phyloP scores from a whole-genome alignment of 2,797 vertebrate species.

The Podarcis lilfordi region DNA sequence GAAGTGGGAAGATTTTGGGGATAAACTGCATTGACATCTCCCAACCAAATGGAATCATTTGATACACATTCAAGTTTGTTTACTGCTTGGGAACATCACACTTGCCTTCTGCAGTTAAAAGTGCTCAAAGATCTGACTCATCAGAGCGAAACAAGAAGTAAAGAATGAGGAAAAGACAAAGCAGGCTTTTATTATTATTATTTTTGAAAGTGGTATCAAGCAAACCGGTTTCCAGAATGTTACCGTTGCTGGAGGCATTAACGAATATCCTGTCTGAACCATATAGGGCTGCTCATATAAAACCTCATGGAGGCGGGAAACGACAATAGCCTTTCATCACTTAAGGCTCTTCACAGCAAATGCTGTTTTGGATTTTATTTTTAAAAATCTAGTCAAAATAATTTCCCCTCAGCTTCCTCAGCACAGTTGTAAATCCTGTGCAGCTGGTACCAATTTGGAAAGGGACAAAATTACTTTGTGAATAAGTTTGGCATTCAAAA shows the following conservation, averaged over 20 bases:
- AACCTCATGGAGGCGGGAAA: slow-evolving; percentile 58
- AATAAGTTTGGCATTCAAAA: slow-evolving; percentile 17
- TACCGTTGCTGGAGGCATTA: slow-evolving; percentile 61
- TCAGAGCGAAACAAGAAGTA: slow-evolving; percentile 71
- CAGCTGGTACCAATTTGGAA: slow-evolving; percentile 49
- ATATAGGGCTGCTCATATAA: slow-evolving; percentile 71
- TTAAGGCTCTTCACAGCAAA: slow-evolving; percentile 61
- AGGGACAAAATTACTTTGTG: slow-evolving; percentile 62
- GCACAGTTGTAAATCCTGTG: slow-evolving; percentile 52
- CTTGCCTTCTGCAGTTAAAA: slow-evolving; percentile 70
- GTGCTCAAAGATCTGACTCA: slow-evolving; percentile 53
- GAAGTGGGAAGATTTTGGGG: background rate
- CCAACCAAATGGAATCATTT: background rate
- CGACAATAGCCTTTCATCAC: slow-evolving; percentile 68
- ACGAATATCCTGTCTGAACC: slow-evolving; percentile 70
- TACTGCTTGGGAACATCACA: background rate
- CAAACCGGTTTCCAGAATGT: slow-evolving; percentile 62
- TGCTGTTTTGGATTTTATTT: slow-evolving; percentile 61
- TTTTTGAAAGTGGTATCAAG: slow-evolving; percentile 63
- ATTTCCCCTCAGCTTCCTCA: slow-evolving; percentile 28
- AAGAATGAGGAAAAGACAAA: slow-evolving; percentile 43
- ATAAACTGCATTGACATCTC: slow-evolving; percentile 20
- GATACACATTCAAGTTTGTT: background rate
- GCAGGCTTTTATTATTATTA: slow-evolving; percentile 3
- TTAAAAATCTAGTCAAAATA: background rate